A percentile compares a stretch with the other conserved stretches of the same genome.
These are phyloP conservation scores for Calliphora vicina DNA, from an alignment of 1,140 invertebrate species.

Conservation along the genomic window DNA sequence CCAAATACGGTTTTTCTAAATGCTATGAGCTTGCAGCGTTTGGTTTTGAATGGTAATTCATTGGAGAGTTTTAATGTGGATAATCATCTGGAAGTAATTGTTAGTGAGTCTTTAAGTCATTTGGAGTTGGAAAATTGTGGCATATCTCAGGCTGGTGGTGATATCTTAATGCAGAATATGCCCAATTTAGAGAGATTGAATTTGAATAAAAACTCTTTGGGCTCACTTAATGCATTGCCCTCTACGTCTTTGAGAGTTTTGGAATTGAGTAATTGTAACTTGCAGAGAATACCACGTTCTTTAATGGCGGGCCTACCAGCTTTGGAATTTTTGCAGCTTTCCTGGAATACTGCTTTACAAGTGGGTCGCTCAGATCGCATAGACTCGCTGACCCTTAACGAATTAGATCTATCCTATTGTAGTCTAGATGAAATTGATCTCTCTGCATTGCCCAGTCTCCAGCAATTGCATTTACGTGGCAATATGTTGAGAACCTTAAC, in stretches of 20 bases:
- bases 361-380: slow-evolving; percentile 60
- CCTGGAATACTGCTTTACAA: slow-evolving; percentile 66
- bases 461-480: slow-evolving; percentile 67
- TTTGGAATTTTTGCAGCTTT: slow-evolving; percentile 65
- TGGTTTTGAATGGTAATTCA: slow-evolving; percentile 66
- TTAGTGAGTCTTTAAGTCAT: slow-evolving; percentile 65
- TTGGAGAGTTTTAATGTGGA: slow-evolving; percentile 65
- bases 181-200: slow-evolving; percentile 65
- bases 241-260: slow-evolving; percentile 66
- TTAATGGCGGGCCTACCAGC: slow-evolving; percentile 65
- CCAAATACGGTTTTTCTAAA: slow-evolving; percentile 63
- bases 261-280: slow-evolving; percentile 67
- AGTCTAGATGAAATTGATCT: slow-evolving; percentile 70
- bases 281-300: slow-evolving; percentile 63
- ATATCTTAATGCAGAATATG: slow-evolving; percentile 65
- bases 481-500: slow-evolving; percentile 69
- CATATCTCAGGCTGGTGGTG: slow-evolving; percentile 65
- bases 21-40: slow-evolving; percentile 63
- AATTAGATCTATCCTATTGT: slow-evolving; percentile 71
- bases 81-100: slow-evolving; percentile 52
- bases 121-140: slow-evolving; percentile 66
- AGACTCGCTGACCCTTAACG: slow-evolving; percentile 66
- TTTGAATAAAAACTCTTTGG: slow-evolving; percentile 66
- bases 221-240: slow-evolving; percentile 63
- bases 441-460: slow-evolving; percentile 69